Evolutionary conservation across 2,888 invertebrate genomes (phyloP).

Genomic region (Lasioglossum vierecki): DNA sequence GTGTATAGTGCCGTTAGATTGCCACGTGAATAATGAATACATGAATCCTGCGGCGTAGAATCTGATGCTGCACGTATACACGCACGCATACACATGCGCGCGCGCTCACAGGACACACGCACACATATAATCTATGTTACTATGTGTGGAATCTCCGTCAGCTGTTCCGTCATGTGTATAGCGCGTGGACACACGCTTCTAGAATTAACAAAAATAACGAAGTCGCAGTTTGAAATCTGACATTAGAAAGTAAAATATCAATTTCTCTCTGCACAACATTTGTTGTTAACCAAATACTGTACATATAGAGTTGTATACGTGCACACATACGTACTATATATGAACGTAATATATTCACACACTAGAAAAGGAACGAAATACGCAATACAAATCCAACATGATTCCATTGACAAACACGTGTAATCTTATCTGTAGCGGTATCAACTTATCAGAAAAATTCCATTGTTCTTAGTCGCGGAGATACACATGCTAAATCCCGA

Average conservation of each 20-base stretch:
- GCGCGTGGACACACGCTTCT: not conserved
- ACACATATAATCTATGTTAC: not conserved
- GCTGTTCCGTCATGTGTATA: conserved; percentile 22
- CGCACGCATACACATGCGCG: not conserved
- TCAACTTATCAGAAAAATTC: not conserved
- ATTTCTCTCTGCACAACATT: conserved; percentile 23
- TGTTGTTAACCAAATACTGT: not conserved
- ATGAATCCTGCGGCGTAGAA: not conserved
- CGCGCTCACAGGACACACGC: not conserved
- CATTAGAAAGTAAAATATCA: not conserved
- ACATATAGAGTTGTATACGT: not conserved
- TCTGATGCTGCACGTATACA: not conserved
- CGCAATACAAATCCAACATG: not conserved
- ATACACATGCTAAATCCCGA: not conserved
- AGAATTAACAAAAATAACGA: not conserved
- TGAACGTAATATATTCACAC: not conserved
- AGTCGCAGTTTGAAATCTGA: not conserved
- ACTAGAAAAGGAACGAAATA: not conserved
- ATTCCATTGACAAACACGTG: conserved; percentile 1
- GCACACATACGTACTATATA: not conserved
- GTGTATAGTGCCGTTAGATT: not conserved
- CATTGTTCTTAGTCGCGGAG: not conserved
- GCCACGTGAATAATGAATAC: conserved; percentile 36
- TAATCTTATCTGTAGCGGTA: not conserved
- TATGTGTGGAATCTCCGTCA: conserved; percentile 13